These are phyloP conservation scores for Amblyjoppa proteus DNA, from an alignment of 2,888 invertebrate genomes.

Conservation along the genomic window DNA sequence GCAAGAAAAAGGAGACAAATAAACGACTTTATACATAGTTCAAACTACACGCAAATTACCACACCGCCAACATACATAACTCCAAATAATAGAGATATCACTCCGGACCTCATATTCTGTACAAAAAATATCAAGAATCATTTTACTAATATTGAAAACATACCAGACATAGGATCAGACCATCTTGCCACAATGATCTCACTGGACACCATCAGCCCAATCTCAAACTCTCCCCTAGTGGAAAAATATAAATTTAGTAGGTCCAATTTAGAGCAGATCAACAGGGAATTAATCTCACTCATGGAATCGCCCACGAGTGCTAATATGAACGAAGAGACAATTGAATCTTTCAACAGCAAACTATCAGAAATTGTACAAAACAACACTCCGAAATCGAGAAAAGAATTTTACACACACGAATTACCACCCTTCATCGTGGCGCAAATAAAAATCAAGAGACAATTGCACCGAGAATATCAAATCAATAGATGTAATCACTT, in stretches of 20 bases:
- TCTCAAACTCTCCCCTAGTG: not conserved
- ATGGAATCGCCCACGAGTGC: too few relatives aligned
- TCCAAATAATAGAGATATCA: not conserved
- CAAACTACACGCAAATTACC: constrained; percentile 12
- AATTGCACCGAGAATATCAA: constrained; percentile 29
- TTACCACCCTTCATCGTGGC: not conserved
- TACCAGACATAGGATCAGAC: not conserved
- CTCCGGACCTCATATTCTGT: constrained; percentile 21
- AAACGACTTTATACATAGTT: not conserved
- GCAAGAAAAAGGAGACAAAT: constrained; percentile 5
- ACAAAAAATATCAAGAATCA: constrained; percentile 17
- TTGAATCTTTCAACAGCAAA: not conserved
- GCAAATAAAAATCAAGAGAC: constrained; percentile 15
- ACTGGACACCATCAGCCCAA: not conserved
- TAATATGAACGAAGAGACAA: not conserved
- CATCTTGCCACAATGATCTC: not conserved
- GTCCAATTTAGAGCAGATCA: not conserved
- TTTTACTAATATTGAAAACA: not conserved
- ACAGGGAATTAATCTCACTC: not conserved
- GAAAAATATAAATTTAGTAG: too few relatives aligned
- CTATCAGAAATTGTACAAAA: not conserved
- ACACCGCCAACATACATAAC: constrained; percentile 21
- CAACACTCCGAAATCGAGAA: constrained; percentile 24
- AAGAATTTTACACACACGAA: constrained; percentile 2
- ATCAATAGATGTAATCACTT: not conserved